phyloP scores from a whole-genome alignment of 2,888 invertebrate species.

The Scrobipalpa atriplicella region DNA sequence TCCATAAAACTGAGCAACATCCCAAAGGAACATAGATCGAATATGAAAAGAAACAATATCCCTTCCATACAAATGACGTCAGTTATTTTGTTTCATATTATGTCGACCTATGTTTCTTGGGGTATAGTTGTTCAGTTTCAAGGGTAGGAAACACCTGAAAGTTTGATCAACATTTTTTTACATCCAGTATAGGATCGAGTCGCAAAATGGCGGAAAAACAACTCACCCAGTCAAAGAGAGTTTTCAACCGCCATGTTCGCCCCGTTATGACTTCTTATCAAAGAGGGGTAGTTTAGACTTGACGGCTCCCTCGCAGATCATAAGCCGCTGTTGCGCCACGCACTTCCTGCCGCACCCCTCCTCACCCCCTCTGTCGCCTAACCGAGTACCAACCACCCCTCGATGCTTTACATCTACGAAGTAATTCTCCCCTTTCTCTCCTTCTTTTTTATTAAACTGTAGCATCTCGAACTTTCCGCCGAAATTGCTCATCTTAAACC shows the following conservation, averaged over 20 bases:
- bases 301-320: constrained; percentile 94
- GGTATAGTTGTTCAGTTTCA: no score
- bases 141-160: no score
- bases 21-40: no score
- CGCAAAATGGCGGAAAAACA: no score
- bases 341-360: constrained; percentile 62
- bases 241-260: constrained; percentile 12
- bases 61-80: no score
- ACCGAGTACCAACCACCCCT: constrained; percentile 34
- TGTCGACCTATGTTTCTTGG: no score
- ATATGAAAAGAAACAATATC: no score
- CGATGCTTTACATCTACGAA: constrained; percentile 54
- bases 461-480: constrained; percentile 44
- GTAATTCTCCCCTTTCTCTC: constrained; percentile 42
- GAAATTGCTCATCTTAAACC: constrained; percentile 45
- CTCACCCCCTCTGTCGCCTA: constrained; percentile 42
- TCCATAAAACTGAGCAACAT: no score
- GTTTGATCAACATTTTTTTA: no score
- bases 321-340: constrained; percentile 85
- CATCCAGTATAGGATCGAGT: no score
- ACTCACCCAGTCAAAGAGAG: constrained; percentile 1
- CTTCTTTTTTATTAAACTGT: constrained; percentile 38
- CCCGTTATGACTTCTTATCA: constrained; percentile 83
- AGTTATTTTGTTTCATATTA: no score
- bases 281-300: constrained; percentile 93